Conservation (phyloP, 2,888 invertebrate genomes). For the Helicoverpa assulta region DNA sequence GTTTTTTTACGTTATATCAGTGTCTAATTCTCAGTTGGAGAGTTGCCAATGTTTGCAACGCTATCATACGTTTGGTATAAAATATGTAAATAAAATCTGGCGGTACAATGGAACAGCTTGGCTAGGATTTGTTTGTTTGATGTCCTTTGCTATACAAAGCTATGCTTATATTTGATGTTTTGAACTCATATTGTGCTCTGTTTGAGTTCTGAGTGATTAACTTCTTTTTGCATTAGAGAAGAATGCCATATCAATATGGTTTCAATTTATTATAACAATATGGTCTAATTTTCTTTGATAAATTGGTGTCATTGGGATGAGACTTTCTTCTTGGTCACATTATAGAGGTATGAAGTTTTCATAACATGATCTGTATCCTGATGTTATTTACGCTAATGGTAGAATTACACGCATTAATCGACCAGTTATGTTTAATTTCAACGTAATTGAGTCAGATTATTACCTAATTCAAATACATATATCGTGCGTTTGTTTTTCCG, state of each 20-base stretch:
- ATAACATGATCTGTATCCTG: too few species aligned
- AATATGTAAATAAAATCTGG: slow-evolving; percentile 62
- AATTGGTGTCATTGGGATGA: too few species aligned
- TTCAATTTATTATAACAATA: too few species aligned
- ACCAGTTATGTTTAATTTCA: neutral
- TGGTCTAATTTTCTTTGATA: too few species aligned
- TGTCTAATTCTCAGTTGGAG: slow-evolving; percentile 56
- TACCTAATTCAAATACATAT: neutral
- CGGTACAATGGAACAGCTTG: slow-evolving; percentile 42
- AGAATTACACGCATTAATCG: too few species aligned
- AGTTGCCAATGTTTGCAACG: slow-evolving; percentile 44
- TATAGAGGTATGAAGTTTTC: too few species aligned
- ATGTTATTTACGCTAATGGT: too few species aligned
- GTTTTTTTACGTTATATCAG: slow-evolving; percentile 39
- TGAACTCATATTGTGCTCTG: neutral
- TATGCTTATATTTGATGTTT: slow-evolving; percentile 4
- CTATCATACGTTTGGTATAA: slow-evolving; percentile 55
- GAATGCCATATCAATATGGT: neutral
- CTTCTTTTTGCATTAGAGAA: neutral
- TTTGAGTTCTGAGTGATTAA: slow-evolving; percentile 14
- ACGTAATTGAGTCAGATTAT: neutral
- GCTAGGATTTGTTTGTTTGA: slow-evolving; percentile 44
- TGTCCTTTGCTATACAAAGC: slow-evolving; percentile 41
- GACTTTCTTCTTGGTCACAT: too few species aligned
- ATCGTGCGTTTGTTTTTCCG: neutral